Conservation (phyloP, 2,113 vertebrate genomes). For the Ptyas mucosa region DNA sequence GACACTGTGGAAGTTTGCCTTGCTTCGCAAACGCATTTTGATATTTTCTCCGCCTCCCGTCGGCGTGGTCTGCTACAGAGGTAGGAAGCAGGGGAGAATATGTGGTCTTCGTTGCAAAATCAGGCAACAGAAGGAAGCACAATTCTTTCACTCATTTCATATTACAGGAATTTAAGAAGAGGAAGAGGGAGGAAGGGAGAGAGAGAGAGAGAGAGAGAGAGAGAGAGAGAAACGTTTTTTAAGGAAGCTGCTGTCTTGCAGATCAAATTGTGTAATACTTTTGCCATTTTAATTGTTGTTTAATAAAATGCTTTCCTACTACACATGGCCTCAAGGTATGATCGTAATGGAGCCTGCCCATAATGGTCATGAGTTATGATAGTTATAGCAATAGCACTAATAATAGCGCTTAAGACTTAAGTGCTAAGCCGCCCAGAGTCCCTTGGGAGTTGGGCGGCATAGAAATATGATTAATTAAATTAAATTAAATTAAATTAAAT, state of each 20-base stretch:
- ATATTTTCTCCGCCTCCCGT: conserved; percentile 97
- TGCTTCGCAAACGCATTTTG: conserved; percentile 92
- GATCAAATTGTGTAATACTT: neutral
- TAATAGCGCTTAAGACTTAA: no score
- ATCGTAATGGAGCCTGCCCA: neutral
- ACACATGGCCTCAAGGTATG: neutral
- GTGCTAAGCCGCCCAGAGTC: no score
- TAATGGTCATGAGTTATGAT: neutral
- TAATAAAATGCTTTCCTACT: neutral
- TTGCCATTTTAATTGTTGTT: neutral
- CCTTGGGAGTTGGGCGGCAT: no score
- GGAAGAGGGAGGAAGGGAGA: neutral
- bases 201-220: neutral
- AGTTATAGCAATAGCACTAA: neutral
- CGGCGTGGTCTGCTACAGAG: conserved; percentile 96
- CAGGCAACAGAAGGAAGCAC: neutral
- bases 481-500: no score
- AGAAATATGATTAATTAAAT: no score
- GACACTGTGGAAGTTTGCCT: conserved; percentile 94
- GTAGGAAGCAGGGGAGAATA: conserved; percentile 60
- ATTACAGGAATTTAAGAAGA: neutral
- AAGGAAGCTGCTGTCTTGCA: neutral
- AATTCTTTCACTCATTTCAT: neutral
- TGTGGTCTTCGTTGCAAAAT: neutral
- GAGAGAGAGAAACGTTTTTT: neutral